These are phyloP conservation scores for Alectura lathami DNA, from an alignment of 2,113 vertebrate species.

Conservation along the genomic window DNA sequence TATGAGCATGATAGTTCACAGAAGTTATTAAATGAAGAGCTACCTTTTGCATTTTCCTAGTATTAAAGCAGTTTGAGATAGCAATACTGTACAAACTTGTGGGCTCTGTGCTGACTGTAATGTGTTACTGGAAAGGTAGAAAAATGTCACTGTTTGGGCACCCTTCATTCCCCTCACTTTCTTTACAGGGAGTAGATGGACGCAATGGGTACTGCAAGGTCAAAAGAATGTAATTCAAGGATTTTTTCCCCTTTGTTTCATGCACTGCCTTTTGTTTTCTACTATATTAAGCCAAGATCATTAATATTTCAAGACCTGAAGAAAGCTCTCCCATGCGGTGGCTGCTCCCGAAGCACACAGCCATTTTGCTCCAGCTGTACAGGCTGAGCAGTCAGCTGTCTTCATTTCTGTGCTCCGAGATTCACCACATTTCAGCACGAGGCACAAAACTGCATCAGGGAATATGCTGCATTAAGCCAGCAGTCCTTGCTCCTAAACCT, in stretches of 20 bases:
- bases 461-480: conserved; percentile 18
- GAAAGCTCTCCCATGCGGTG: conserved; percentile 52
- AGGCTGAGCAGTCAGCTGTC: conserved; percentile 9
- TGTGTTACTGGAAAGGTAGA: neutral
- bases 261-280: conserved; percentile 61
- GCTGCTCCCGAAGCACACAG: conserved; percentile 43
- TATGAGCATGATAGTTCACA: neutral
- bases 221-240: conserved; percentile 29
- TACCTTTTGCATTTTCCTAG: neutral
- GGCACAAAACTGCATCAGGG: neutral
- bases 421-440: neutral
- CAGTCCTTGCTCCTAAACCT: neutral
- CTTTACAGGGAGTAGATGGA: neutral
- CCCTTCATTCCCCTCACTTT: neutral
- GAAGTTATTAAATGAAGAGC: neutral
- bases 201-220: conserved; percentile 22
- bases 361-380: conserved; percentile 55
- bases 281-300: conserved; percentile 69
- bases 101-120: neutral
- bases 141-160: neutral
- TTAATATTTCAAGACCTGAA: conserved; percentile 77
- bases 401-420: conserved; percentile 1
- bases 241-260: neutral
- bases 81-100: neutral
- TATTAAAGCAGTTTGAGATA: neutral